phyloP scores from a whole-genome alignment of 2,888 invertebrate genomes.

The Rosalia funebris region DNA sequence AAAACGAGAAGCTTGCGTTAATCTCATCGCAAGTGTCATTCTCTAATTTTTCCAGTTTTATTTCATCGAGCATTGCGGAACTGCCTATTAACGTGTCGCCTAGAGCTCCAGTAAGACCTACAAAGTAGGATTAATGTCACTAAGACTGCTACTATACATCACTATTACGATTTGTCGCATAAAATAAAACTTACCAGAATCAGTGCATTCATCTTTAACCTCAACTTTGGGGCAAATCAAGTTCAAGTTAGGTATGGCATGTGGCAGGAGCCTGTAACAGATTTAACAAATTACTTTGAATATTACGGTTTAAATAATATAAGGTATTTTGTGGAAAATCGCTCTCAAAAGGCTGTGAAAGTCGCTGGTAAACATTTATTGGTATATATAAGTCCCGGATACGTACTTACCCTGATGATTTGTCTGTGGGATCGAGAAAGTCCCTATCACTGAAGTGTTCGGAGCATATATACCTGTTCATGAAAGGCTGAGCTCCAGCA shows the following conservation, averaged over 20 bases:
- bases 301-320: background rate
- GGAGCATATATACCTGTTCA: constrained; percentile 26
- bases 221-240: constrained; percentile 11
- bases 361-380: background rate
- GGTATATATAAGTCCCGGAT: no score
- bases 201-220: constrained; percentile 25
- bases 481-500: constrained; percentile 29
- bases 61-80: background rate
- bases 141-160: background rate
- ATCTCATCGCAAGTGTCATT: constrained; percentile 18
- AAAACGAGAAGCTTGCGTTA: constrained; percentile 12
- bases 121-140: background rate
- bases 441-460: constrained; percentile 25
- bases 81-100: background rate
- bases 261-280: constrained; percentile 3
- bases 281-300: background rate
- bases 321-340: background rate
- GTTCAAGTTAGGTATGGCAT: constrained; percentile 21
- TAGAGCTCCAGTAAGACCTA: background rate
- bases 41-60: constrained; percentile 21
- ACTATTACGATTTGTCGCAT: background rate
- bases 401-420: constrained; percentile 19
- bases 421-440: constrained; percentile 13
- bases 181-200: constrained; percentile 12
- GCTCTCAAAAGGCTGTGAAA: background rate